phyloP scores from a whole-genome alignment of 2,113 vertebrate species.

The Gobio gobio region DNA sequence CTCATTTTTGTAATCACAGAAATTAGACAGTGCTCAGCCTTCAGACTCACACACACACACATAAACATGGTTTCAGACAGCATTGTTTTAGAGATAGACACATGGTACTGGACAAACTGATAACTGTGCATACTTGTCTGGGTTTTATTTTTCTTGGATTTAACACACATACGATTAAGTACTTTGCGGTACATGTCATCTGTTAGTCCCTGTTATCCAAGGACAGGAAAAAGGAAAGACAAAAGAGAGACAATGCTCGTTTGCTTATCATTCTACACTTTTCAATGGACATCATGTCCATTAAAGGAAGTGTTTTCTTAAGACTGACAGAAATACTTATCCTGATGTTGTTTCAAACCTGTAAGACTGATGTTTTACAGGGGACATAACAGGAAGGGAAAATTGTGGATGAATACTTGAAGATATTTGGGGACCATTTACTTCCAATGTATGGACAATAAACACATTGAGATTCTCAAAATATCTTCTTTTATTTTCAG shows the following conservation, averaged over 20 bases:
- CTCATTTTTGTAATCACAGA: neutral
- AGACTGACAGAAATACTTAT: neutral
- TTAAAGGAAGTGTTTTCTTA: neutral
- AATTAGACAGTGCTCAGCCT: neutral
- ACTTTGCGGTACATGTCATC: constrained; percentile 27
- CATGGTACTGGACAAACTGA: constrained; percentile 47
- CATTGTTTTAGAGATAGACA: constrained; percentile 40
- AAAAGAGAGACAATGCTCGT: neutral
- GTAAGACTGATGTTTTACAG: neutral
- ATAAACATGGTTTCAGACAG: constrained; percentile 36
- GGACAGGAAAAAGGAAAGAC: constrained; percentile 44
- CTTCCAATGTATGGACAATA: neutral
- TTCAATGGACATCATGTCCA: neutral
- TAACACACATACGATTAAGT: constrained; percentile 38
- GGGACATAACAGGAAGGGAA: neutral
- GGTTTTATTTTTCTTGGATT: constrained; percentile 56
- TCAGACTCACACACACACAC: neutral
- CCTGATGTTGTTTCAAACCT: neutral
- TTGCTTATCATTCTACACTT: neutral
- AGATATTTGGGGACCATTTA: neutral
- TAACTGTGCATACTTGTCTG: constrained; percentile 50
- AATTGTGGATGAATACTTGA: neutral
- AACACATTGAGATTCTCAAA: neutral
- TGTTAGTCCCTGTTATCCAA: constrained; percentile 35
- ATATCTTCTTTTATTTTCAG: neutral